Evolutionary conservation across 1,140 invertebrate genomes (phyloP).

Genomic region (Drosophila repletoides): DNA sequence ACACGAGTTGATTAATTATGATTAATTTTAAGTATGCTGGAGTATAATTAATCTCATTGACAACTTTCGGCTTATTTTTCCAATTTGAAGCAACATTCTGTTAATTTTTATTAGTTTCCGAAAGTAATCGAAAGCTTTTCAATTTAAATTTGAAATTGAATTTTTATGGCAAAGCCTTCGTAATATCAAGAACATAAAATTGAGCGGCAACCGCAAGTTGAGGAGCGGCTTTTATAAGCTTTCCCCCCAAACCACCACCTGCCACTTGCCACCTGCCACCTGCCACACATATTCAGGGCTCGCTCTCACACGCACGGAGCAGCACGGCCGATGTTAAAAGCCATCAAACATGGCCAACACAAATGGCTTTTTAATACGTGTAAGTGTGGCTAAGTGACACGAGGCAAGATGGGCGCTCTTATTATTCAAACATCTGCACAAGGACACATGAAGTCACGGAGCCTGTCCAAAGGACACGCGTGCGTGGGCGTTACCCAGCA

Average conservation of each 20-base stretch:
- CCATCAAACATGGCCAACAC: constrained; percentile 73
- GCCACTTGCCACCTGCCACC: constrained; percentile 31
- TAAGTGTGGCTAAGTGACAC: constrained; percentile 59
- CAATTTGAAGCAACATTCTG: not conserved
- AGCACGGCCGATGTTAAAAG: constrained; percentile 63
- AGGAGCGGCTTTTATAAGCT: too few relatives aligned
- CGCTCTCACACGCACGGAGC: constrained; percentile 15
- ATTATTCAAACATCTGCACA: constrained; percentile 38
- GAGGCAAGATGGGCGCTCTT: constrained; percentile 12
- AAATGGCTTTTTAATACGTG: constrained; percentile 78
- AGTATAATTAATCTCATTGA: too few relatives aligned
- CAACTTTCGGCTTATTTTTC: too few relatives aligned
- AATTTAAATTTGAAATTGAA: constrained; percentile 76
- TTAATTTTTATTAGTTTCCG: constrained; percentile 13
- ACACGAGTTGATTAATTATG: too few relatives aligned
- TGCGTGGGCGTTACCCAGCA: not conserved
- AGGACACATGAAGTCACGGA: not conserved
- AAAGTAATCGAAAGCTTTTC: constrained; percentile 53
- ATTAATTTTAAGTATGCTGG: too few relatives aligned
- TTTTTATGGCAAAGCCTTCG: constrained; percentile 57
- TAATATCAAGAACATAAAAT: constrained; percentile 66
- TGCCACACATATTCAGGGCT: constrained; percentile 14
- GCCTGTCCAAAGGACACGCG: not conserved
- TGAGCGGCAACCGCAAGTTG: constrained; percentile 19
- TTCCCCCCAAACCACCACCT: constrained; percentile 19